Base-by-base conservation (phyloP, 1,140 invertebrate genomes). In the Drosophila repleta region DNA sequence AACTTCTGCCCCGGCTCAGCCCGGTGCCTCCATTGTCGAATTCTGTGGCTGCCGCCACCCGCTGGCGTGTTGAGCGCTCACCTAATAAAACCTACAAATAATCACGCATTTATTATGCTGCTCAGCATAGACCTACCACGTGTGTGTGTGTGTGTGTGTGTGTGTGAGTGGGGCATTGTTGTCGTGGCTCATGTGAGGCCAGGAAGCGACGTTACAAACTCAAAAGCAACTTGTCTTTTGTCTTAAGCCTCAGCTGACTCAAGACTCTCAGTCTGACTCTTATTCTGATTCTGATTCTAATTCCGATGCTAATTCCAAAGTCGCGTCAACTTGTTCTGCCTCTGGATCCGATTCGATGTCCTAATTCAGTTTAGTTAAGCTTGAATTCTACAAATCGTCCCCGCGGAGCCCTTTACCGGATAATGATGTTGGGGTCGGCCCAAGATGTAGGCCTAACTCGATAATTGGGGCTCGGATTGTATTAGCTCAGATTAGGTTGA, bases 81-180 rank as follows among this genome's bases (percentile, higher is more conserved):
- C 74, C 82, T 81, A 78, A 85, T 81, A 87, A 87, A 87, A 78
- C 71, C 82, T 81, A 87, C 82, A 80, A 83, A 84, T 84, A 84
- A 75, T 78, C 79, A 81, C 60, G 79, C 79, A 83, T 83, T 83
- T 78, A 83, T 81, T 81, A 81, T 76, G 74, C 68, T 80, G 46
- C 74, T 58, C 43, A 61, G 35, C 26, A 56, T 26, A 52, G 51
- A 65, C 46, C 18, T 46, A 18, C 15, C n/a, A 41, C 7, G 39
- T 15, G 15, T 43, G 39, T 7, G 15, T 57, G 3, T n/a, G 18
- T 43, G 29, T 18, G 51, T 43, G 26, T 63, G 21, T 52, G 26
- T 52, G 15, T 66, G 48, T 48, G 29, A 26, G 37, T 64, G 61
- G 11, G 53, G 35, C 62, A 58, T 66, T 60, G 48, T 68, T 73